A percentile compares a stretch with the other conserved stretches of the same genome.
Evolutionary conservation across 2,797 vertebrate species (phyloP).

Genomic region (Polyboroides typus): DNA sequence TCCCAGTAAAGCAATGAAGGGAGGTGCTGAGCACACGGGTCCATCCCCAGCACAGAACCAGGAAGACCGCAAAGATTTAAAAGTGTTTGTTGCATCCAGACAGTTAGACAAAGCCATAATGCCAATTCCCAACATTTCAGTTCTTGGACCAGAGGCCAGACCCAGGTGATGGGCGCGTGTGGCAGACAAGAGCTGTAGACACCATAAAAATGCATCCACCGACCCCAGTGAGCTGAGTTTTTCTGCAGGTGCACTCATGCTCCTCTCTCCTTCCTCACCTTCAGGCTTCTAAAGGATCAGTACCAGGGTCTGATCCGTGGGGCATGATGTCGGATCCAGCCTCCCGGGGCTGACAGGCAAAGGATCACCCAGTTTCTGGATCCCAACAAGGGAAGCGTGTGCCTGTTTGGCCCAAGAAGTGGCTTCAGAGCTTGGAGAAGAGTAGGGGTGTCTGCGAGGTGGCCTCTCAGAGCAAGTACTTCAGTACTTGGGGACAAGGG

Average conservation of each 20-base stretch:
- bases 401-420: rapidly evolving
- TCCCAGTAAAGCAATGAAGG: background rate
- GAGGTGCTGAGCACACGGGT: background rate
- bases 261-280: background rate
- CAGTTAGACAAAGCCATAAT: background rate
- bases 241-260: rapidly evolving
- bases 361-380: background rate
- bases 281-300: background rate
- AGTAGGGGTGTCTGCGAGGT: background rate
- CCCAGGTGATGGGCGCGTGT: rapidly evolving
- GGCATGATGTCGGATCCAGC: background rate
- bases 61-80: background rate
- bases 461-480: background rate
- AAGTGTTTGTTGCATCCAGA: background rate
- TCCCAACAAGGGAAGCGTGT: background rate
- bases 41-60: rapidly evolving
- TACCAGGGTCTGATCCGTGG: background rate
- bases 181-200: background rate
- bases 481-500: rapidly evolving
- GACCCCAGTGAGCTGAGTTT: background rate
- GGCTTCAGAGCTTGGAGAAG: background rate
- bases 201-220: background rate
- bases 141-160: background rate
- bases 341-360: background rate
- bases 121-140: background rate